Evolutionary conservation across 2,888 invertebrate species (phyloP), one percentile per base, ranked within the genome.

Genomic region (Argyresthia goedartella): DNA sequence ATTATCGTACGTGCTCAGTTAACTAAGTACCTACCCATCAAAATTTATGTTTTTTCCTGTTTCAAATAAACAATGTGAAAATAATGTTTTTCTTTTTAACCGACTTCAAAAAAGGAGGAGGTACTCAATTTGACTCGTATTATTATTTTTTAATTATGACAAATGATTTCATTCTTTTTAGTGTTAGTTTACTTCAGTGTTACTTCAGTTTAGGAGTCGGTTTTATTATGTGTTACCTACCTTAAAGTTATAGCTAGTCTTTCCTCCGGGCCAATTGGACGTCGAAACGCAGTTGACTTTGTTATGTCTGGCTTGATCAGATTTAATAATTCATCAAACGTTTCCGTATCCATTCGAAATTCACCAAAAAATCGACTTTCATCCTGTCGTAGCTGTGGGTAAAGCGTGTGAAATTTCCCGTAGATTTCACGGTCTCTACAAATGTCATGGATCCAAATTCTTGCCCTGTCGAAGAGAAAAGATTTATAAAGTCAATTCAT

Each of bases 241-340:
- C 54, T 52, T 52, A 54, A 54, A 52, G 49, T 48, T 52, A 52
- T 51, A 50, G 54, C 53, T 52, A 55, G 50, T 50, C 55, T 46
- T 55, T 55, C 53, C 50, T 55, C 52, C 53, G 53, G 50, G 52
- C 53, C 52, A 50, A 55, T 55, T 50, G 55, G 53, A 48, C 53
- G 48, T 35, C 55, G 52, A 48, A 50, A 55, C 46, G 55, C 53
- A 52, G 53, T 53, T 55, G 53, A 53, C 53, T 55, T 53, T 52
- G 46, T 52, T 53, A 55, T 55, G 48, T 53, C 53, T 52, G 42
- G 48, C 33, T 44, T 44, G 49, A 52, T 52, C 52, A 52, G 41
- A 36, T 46, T 47, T 46, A 52, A 46, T 36, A 47, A 47, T 46
- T 46, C 52, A 52, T 53, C 53, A 50, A 49, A 49, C 25, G 25